Conservation (phyloP, 2,888 invertebrate species). For the Melipona bicolor region DNA sequence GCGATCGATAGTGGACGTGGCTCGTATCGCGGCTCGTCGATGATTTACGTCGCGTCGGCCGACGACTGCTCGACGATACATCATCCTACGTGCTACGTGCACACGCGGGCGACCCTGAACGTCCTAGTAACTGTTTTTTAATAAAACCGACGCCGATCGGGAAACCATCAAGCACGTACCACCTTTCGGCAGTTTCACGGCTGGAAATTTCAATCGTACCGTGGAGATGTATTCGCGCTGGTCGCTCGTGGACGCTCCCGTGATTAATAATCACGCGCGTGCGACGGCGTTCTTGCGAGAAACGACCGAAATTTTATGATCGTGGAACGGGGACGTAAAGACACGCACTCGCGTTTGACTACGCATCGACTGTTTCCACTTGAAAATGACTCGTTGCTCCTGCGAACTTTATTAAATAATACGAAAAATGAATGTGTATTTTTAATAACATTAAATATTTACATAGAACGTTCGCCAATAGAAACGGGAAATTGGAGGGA, state of each 20-base stretch:
- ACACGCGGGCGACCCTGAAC: background rate
- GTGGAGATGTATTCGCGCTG: too few species aligned
- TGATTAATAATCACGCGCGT: background rate
- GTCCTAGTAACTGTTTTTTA: constrained; percentile 32
- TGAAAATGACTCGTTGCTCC: background rate
- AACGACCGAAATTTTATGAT: background rate
- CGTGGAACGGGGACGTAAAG: background rate
- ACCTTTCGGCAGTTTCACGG: background rate
- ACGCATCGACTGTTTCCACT: background rate
- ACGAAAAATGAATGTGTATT: background rate
- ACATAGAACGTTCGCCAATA: too few species aligned
- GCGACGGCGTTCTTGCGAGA: background rate
- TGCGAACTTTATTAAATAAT: background rate
- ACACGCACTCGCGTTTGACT: background rate
- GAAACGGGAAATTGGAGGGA: too few species aligned
- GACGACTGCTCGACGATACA: constrained; percentile 26
- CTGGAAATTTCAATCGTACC: background rate
- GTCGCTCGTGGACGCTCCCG: too few species aligned
- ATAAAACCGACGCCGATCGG: constrained; percentile 3
- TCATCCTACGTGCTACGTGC: constrained; percentile 11
- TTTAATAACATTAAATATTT: too few species aligned
- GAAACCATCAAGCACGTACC: background rate
- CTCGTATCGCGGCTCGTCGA: constrained; percentile 11
- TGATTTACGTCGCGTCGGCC: constrained; percentile 14
- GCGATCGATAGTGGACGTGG: constrained; percentile 44